A percentile compares a stretch with the other conserved stretches of the same genome.
Evolutionary conservation across 2,888 invertebrate species (phyloP).

Genomic region (Diaphora mendica): DNA sequence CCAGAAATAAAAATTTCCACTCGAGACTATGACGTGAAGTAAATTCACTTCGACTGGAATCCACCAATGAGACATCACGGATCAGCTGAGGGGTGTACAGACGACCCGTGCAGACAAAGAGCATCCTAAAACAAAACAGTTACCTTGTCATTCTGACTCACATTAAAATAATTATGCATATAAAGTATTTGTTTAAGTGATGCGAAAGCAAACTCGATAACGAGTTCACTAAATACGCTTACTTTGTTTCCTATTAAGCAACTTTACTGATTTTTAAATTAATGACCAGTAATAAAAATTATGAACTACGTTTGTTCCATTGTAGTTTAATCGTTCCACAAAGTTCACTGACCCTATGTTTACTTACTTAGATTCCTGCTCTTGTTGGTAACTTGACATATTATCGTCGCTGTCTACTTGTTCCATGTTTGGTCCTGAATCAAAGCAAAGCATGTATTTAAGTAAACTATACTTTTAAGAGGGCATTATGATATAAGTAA

Average conservation of each 20-base stretch:
- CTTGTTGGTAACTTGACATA: slow-evolving; percentile 51
- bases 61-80: slow-evolving; percentile 93
- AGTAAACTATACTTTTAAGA: neutral
- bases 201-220: neutral
- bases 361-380: slow-evolving; percentile 64
- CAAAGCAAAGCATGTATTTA: slow-evolving; percentile 13
- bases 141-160: neutral
- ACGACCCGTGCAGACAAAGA: slow-evolving; percentile 94
- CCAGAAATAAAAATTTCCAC: slow-evolving; percentile 97
- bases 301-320: neutral
- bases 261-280: neutral
- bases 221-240: neutral
- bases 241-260: neutral
- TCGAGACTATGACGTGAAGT: slow-evolving; percentile 97
- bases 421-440: slow-evolving; percentile 66
- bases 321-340: too few species aligned
- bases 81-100: slow-evolving; percentile 93
- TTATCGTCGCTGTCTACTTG: slow-evolving; percentile 55
- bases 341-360: neutral
- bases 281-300: neutral
- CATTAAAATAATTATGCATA: neutral
- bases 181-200: neutral
- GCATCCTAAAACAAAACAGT: slow-evolving; percentile 73
- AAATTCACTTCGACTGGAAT: slow-evolving; percentile 93
- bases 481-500: neutral